Evolutionary conservation across 2,797 vertebrate species (phyloP).

Genomic region (Acanthurus tractus): DNA sequence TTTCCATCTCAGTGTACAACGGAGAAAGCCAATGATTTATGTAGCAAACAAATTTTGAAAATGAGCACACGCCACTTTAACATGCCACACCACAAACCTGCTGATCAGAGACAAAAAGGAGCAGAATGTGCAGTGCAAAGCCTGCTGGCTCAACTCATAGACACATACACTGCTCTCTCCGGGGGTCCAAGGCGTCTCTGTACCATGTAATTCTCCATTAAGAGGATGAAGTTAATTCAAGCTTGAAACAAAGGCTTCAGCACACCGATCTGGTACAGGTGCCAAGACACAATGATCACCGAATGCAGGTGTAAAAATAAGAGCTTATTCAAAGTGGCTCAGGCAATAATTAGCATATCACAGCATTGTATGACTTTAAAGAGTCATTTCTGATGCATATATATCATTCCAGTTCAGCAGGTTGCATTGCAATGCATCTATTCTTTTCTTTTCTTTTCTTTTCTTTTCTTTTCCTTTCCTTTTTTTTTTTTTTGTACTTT

Average conservation of each 20-base stretch:
- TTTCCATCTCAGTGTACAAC: slow-evolving; percentile 47
- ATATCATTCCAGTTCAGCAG: slow-evolving; percentile 1
- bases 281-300: slow-evolving; percentile 28
- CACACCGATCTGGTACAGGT: slow-evolving; percentile 53
- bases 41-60: slow-evolving; percentile 81
- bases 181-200: slow-evolving; percentile 31
- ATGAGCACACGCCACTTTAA: slow-evolving; percentile 73
- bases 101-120: slow-evolving; percentile 77
- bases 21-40: slow-evolving; percentile 79
- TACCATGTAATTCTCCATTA: slow-evolving; percentile 51
- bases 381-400: not conserved
- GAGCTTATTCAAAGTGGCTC: slow-evolving; percentile 16
- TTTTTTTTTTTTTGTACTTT: slow-evolving; percentile 25
- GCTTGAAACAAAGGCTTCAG: slow-evolving; percentile 67
- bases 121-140: slow-evolving; percentile 30
- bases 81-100: slow-evolving; percentile 82
- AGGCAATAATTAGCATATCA: slow-evolving; percentile 11
- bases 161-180: slow-evolving; percentile 35
- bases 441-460: not conserved
- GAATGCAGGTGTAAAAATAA: slow-evolving; percentile 34
- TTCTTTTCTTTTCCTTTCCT: too few relatives aligned
- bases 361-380: not conserved
- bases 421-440: slow-evolving; percentile 15
- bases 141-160: slow-evolving; percentile 46
- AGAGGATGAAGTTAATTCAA: slow-evolving; percentile 45